Evolutionary conservation across 2,113 vertebrate species (phyloP), one percentile per base, ranked within the genome.

Genomic region (Chamaetylas fuelleborni): DNA sequence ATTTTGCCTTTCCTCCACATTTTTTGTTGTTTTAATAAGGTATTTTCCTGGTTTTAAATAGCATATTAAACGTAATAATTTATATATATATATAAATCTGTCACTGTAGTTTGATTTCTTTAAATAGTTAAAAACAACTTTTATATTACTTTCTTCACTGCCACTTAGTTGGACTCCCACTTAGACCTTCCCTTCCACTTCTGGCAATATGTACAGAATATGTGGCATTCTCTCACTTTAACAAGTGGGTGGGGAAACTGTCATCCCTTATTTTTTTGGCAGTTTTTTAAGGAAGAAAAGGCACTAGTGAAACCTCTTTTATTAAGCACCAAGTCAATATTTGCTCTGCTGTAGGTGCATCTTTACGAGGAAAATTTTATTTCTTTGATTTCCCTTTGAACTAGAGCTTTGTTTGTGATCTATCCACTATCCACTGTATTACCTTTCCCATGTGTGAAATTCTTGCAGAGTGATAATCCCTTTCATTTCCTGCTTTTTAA

Each of bases 401-500:
- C 54, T 18, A 53, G 50, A 33, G 38, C 58, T 81, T 62, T 45
- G 14, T 83, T 89, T 70, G 31, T 47, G 64, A 83, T 76, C 65
- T 67, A 67, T 34, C 28, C 69, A 47, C 38, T 83, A 42, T 40
- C 54, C 43, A 61, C 28, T 76, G 34, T 34, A 36, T 86, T 74
- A 60, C 67, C 65, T 81, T 88, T 94, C 74, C 90, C 65, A 66
- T 8, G 34, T 92, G 85, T 50, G 86, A 92, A 79, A 82, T 89
- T 92, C 62, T 86, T 91, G 50, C 80, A 61, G 67, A 71, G 48
- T 81, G 84, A 81, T 96, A 96, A 96, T 96, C 90, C 85, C 40
- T 94, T 94, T 92, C 31, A 86, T 93, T 97, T 96, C 92, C 79
- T 93, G 72, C 40, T 58, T 95, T 91, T 94, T 96, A 96, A 96